Base-by-base conservation (phyloP, 2,797 vertebrate genomes). In the Anabas testudineus region DNA sequence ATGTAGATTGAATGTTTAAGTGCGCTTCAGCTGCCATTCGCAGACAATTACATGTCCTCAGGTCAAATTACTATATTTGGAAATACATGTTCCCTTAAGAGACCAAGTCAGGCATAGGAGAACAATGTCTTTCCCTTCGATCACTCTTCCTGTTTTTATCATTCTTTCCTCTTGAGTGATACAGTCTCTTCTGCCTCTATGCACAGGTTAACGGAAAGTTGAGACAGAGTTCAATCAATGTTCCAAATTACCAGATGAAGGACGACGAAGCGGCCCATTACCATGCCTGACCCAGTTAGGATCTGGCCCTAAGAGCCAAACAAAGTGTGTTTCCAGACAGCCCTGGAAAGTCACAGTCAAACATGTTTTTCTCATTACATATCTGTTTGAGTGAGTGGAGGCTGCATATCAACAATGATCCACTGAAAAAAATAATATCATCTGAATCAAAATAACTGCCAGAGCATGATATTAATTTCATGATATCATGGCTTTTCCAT, bases 151-250 rank as follows among this genome's bases (percentile, higher is more conserved):
- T 76, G 58, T 79, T 84, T 84, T 74, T 34, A 64, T 61, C 66
- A 57, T 66, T 54, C 64, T 71, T 81, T 77, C 80, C 85, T 81
- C 79, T 80, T 76, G 87, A 88, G 89, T 83, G 87, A 90, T 84
- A 71, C 67, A 66, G 82, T 87, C 86, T 83, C 82, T 90, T 90
- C 90, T 90, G 90, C 90, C 60, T 82, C 84, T 53, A 63, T 87
- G 90, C 84, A 75, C 90, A 88, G 83, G 85, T 90, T 89, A 90
- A 80, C 69, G 10, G 67, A 86, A 87, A 92, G 90, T 89, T 89
- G 90, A 93, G 84, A 22, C 60, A 0, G 80, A 89, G 90, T 92
- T 93, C 88, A 92, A 91, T 93, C 91, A 89, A 92, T 92, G 88
- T 45, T 69, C 67, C 12, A 68, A 88, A 90, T 89, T 76, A 88